Base-by-base conservation (phyloP, 2,888 invertebrate species). In the Petrolisthes cinctipes region DNA sequence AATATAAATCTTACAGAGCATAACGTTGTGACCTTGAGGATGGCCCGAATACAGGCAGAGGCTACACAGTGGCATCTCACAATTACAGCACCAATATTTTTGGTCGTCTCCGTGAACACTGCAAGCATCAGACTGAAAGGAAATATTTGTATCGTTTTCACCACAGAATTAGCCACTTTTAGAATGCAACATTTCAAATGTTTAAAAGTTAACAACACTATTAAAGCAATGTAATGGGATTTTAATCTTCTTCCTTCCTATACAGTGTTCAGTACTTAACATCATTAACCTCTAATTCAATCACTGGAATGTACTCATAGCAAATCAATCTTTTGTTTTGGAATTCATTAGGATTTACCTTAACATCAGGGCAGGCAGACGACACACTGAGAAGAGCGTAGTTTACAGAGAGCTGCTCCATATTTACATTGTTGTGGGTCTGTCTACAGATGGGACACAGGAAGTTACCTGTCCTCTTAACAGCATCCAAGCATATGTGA, bases 401-500 rank as follows among this genome's bases (percentile, higher is more conserved):
- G 81, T 81, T 81, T 37, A 81, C 57, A 14, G 81, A 57, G 3
- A 81, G 75, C 4, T 37, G 14, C 7, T 81, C 73, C 73, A 85
- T n/a, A 1, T 73, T n/a, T 20, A 85, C 9, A 61, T 61, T 73
- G 57, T 61, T 61, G 20, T 73, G 85, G 73, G 56, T 54, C 17
- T 53, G 11, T 20, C 85, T 66, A 56, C 85, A 85, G 79, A 23
- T 68, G 20, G 85, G 85, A 23, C 80, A 85, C 9, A 23, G 5
- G 79, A 85, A 71, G 54, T 20, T 14, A 23, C 73, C 73, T 4
- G 56, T 51, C 56, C 56, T 57, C 51, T 57, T 73, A 51, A 86
- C 20, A 20, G 20, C 57, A 17, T 23, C 4, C 5, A 23, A 0
- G 91, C 93, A 93, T 81, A 91, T 92, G 83, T 92, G 91, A 91